Percentiles rank a stretch among this genome's conserved stretches.
Evolutionary conservation across 1,140 invertebrate genomes (phyloP).

Genomic region (Solen grandis): DNA sequence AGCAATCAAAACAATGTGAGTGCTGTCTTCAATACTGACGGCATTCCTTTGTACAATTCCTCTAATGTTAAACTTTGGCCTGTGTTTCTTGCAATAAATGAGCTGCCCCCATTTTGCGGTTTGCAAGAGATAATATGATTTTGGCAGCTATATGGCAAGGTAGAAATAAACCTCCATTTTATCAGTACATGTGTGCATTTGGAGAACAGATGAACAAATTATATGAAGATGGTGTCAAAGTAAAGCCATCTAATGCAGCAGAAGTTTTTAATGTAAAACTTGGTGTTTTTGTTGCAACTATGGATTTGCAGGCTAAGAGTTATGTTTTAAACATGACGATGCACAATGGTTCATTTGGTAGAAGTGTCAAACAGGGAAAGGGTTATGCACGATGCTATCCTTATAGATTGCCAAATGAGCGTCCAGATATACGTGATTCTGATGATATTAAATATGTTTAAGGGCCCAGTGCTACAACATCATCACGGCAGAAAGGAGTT

Average conservation of each 20-base stretch:
- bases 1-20: constrained; percentile 7
- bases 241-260: not conserved
- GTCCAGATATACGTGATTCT: constrained; percentile 9
- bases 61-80: too few relatives aligned
- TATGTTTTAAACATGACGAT: constrained; percentile 12
- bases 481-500: constrained; percentile 14
- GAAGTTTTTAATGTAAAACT: constrained; percentile 5
- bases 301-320: constrained; percentile 35
- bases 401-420: constrained; percentile 21
- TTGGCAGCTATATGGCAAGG: constrained; percentile 51
- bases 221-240: constrained; percentile 36
- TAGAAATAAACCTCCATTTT: constrained; percentile 46
- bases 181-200: constrained; percentile 41
- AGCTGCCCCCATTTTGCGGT: constrained; percentile 20
- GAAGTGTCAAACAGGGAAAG: constrained; percentile 31
- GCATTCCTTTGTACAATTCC: too few relatives aligned
- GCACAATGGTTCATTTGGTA: constrained; percentile 28
- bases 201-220: constrained; percentile 32
- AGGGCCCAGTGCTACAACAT: constrained; percentile 11
- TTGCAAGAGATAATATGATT: constrained; percentile 50
- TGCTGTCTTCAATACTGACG: too few relatives aligned
- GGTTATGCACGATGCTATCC: constrained; percentile 35
- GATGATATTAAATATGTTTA: constrained; percentile 23
- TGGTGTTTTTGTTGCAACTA: constrained; percentile 26
- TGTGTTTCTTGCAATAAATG: constrained; percentile 47